phyloP scores from a whole-genome alignment of 2,797 vertebrate genomes.

The Moxostoma hubbsi region DNA sequence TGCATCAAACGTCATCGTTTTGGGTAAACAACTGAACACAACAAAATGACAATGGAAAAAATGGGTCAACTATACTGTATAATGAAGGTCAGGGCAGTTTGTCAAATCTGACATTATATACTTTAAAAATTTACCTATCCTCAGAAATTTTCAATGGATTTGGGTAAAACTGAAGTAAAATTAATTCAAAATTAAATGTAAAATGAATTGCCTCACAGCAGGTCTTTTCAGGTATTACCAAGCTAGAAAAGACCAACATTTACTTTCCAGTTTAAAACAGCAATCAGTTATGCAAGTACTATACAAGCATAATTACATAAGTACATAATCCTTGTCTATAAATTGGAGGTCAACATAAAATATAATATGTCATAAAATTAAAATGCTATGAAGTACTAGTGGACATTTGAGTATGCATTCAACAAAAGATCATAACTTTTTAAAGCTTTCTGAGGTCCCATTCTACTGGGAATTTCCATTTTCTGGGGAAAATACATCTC shows the following conservation, averaged over 20 bases:
- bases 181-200: neutral
- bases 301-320: neutral
- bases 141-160: no score
- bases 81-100: no score
- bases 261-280: slow-evolving; percentile 4
- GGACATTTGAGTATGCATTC: slow-evolving; percentile 18
- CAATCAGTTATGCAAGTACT: neutral
- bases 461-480: slow-evolving; percentile 37
- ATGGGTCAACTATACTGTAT: no score
- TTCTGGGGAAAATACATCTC: slow-evolving; percentile 10
- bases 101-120: neutral
- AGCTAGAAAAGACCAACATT: neutral
- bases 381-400: slow-evolving; percentile 33
- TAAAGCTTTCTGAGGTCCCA: slow-evolving; percentile 24
- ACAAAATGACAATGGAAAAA: no score
- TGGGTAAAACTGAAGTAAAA: no score
- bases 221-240: neutral
- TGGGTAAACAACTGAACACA: neutral
- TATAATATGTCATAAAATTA: slow-evolving; percentile 8
- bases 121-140: neutral
- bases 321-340: slow-evolving; percentile 11
- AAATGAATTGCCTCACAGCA: neutral
- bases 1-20: no score
- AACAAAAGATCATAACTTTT: slow-evolving; percentile 28
- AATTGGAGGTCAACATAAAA: slow-evolving; percentile 8